Base-by-base conservation (phyloP, 2,113 vertebrate genomes). In the Grantiella picta region DNA sequence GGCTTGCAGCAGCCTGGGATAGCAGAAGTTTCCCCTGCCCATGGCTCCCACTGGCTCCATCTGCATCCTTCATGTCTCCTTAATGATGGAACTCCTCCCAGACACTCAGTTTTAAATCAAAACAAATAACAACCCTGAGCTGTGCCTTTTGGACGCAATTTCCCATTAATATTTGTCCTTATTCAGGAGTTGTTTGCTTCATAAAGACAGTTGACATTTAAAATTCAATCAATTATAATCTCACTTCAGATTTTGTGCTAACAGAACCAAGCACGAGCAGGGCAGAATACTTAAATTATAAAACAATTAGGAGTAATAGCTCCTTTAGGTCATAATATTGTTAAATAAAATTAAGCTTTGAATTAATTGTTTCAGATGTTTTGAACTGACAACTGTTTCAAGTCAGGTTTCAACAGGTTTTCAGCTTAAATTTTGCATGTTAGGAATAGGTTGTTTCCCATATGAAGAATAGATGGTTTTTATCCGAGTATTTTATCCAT, bases 241-340 rank as follows among this genome's bases (percentile, higher is more conserved):
- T 36, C 33, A 33, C 45, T 57, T 94, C 22, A 3, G 83, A 64
- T 71, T 79, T 9, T 27, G 13, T 70, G 25, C 70, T 80, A 40
- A 45, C 60, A 83, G 53, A 95, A 75, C 18, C 64, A 33, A 61
- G 65, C 61, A 65, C 35, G 10, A 31, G 36, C 54, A 42, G 63
- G 2, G 35, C 49, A 28, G 23, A 49, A 63, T 18, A 52, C 95
- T 81, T 95, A 65, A 93, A 94, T 93, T 28, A 82, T 61, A 78
- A 94, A 54, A 14, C 36, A 84, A 82, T 95, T 83, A 93, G 50
- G 44, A 92, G 40, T 77, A 36, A 82, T 56, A 82, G n/a, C 10
- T 95, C 33, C 36, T 95, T 76, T 89, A 85, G 61, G 19, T 81
- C 92, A 90, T 76, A 83, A 83, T 83, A 83, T 59, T 79, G 38